Evolutionary conservation across 2,797 vertebrate species (phyloP), one percentile per base, ranked within the genome.

Genomic region (Macropodus opercularis): DNA sequence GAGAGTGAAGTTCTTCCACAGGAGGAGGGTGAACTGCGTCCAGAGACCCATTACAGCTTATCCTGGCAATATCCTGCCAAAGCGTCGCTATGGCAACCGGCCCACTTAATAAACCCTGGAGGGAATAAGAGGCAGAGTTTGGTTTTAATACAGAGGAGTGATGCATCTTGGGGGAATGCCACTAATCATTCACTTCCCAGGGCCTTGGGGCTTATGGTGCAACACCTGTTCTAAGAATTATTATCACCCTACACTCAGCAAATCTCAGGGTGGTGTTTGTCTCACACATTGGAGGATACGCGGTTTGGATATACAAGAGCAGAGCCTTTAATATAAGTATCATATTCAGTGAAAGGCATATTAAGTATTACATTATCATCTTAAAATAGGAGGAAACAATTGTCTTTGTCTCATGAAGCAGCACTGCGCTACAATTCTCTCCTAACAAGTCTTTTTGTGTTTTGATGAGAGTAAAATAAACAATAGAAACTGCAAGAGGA

Each of bases 1-100:
- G 67, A 94, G 96, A 44, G 94, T 96, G 81, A 99, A 95, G 87
- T 99, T 99, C 91, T 99, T 99, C 97, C 97, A 99, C 7, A 99
- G 94, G 79, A 99, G 92, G 88, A 99, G 89, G 67, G 94, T 90
- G 81, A 99, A 87, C 91, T 99, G 97, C 0, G 94, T 90, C 95
- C 93, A 93, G 88, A 94, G 96, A 91, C 94, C 92, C 96, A 98
- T 99, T 90, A 91, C 46, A 32, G 73, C 84, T 88, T 82, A 88
- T 89, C 79, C 85, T 73, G 79, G 86, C 85, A 86, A 90, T 89
- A 83, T 86, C 80, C 81, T 84, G 85, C 86, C 82, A 87, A 87
- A 65, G 79, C 55, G 90, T 93, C 74, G 42, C 84, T 87, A 92
- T 90, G 90, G 90, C 89, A 92, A 91, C 90, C 79, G 81, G 78